A percentile compares a stretch with the other conserved stretches of the same genome.
These are phyloP conservation scores for Sterrhoptilus dennistouni DNA, from an alignment of 2,113 vertebrate species.

Conservation along the genomic window DNA sequence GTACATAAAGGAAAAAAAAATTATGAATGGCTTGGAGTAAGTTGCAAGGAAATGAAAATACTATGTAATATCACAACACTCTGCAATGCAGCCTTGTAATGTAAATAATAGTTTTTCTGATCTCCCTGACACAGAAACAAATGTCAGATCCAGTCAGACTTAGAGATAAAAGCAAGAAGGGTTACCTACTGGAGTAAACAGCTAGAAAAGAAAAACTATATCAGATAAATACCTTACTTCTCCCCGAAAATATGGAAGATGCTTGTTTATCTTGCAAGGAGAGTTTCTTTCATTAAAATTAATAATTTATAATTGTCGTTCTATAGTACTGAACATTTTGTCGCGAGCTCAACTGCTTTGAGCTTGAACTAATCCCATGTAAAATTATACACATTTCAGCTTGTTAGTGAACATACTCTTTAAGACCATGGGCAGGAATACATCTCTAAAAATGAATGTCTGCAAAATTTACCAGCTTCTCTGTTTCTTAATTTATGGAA, in stretches of 20 bases:
- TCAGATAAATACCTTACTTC: background rate
- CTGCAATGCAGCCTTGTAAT: background rate
- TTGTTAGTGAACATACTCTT: background rate
- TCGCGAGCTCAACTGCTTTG: background rate
- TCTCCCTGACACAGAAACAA: background rate
- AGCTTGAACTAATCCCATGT: background rate
- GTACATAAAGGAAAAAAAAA: background rate
- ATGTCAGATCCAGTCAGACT: background rate
- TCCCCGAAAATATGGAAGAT: background rate
- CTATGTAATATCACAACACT: background rate
- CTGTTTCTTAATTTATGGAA: background rate
- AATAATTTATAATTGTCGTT: background rate
- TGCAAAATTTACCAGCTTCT: background rate
- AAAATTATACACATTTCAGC: background rate
- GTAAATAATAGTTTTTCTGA: background rate
- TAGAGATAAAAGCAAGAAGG: background rate
- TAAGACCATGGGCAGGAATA: background rate
- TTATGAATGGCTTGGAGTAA: background rate
- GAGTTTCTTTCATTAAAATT: background rate
- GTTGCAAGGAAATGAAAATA: background rate
- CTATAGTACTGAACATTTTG: accelerated
- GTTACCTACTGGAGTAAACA: background rate
- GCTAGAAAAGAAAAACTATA: background rate
- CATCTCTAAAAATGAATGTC: background rate
- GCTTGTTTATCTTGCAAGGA: background rate